Evolutionary conservation across 2,797 vertebrate species (phyloP).

Genomic region (Urophycis tenuis): DNA sequence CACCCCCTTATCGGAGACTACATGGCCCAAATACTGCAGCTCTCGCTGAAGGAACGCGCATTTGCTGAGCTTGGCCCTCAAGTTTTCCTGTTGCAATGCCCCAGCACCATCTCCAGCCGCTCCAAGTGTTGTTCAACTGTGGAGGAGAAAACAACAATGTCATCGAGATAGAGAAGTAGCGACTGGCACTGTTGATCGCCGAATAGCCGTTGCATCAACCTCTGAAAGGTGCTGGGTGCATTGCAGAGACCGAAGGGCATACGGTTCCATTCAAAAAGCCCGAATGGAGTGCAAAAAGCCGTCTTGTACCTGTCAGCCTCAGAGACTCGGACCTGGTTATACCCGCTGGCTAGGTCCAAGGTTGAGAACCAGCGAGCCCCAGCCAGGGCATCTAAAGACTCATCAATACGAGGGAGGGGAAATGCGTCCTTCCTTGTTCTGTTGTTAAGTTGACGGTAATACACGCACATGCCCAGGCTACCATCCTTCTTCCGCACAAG

Average conservation of each 20-base stretch:
- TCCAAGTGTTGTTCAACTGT: too few species aligned
- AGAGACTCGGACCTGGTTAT: background rate
- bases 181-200: slow-evolving; percentile 19
- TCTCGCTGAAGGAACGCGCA: too few species aligned
- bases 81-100: too few species aligned
- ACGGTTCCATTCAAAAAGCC: background rate
- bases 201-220: slow-evolving; percentile 13
- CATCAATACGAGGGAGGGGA: background rate
- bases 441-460: background rate
- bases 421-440: background rate
- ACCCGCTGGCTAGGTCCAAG: slow-evolving; percentile 1
- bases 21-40: too few species aligned
- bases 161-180: background rate
- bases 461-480: background rate
- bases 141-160: slow-evolving; percentile 10
- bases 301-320: background rate
- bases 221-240: too few species aligned
- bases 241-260: slow-evolving; percentile 20
- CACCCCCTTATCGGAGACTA: too few species aligned
- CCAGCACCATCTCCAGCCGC: background rate
- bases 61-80: too few species aligned
- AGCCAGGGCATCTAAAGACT: background rate
- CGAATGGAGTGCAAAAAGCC: background rate
- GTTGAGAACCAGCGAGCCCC: background rate
- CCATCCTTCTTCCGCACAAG: background rate